phyloP scores from a whole-genome alignment of 2,797 vertebrate genomes.

The Lepidocolaptes lacrymiger region DNA sequence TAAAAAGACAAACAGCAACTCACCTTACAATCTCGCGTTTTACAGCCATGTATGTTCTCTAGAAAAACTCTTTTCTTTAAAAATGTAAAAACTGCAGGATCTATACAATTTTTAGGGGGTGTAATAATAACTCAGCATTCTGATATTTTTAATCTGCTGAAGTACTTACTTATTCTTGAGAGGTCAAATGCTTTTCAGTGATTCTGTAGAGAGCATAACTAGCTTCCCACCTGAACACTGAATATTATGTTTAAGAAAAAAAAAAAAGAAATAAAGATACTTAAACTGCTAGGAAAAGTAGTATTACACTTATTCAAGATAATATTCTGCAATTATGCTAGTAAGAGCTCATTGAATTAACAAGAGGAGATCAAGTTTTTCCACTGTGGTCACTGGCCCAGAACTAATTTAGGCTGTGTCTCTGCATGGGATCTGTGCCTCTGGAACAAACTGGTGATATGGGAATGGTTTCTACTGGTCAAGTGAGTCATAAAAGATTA shows the following conservation, averaged over 20 bases:
- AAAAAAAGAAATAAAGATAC: too few relatives aligned
- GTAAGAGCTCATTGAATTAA: not conserved
- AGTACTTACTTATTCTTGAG: not conserved
- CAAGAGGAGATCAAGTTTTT: not conserved
- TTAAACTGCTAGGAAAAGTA: not conserved
- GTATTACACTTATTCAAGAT: not conserved
- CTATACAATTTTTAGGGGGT: rapidly evolving
- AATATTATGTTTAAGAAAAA: not conserved
- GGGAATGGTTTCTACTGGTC: not conserved
- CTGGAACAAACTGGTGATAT: not conserved
- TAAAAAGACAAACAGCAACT: not conserved
- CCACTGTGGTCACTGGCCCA: not conserved
- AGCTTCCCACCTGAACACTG: not conserved
- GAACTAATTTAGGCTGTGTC: not conserved
- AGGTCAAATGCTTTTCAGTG: not conserved
- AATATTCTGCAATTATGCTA: not conserved
- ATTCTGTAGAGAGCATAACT: not conserved
- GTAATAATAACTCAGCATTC: not conserved
- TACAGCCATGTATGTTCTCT: not conserved
- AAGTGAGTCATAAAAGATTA: not conserved
- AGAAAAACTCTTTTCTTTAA: not conserved
- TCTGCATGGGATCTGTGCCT: not conserved
- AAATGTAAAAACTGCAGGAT: not conserved
- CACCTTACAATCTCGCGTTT: not conserved
- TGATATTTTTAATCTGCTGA: not conserved